These are phyloP conservation scores for Bicyclus anynana DNA, from an alignment of 1,140 invertebrate species.

Conservation along the genomic window DNA sequence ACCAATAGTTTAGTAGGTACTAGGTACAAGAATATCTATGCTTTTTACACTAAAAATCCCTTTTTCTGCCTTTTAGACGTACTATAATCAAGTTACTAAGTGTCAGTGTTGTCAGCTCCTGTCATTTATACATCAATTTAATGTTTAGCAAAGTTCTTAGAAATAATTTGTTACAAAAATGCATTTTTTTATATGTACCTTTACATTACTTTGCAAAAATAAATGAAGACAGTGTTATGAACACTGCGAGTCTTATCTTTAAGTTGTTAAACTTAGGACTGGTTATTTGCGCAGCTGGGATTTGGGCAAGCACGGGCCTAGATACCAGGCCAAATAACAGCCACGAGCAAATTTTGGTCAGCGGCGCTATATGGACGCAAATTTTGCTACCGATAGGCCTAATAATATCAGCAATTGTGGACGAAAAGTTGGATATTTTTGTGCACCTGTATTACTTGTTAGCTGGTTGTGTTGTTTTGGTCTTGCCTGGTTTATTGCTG, in stretches of 20 bases:
- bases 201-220: too few relatives aligned
- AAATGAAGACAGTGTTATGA: too few relatives aligned
- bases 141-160: too few relatives aligned
- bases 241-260: conserved; percentile 29
- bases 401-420: conserved; percentile 41
- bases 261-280: conserved; percentile 43
- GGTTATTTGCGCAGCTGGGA: conserved; percentile 34
- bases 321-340: conserved; percentile 39
- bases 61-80: too few relatives aligned
- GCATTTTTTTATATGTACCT: too few relatives aligned
- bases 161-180: too few relatives aligned
- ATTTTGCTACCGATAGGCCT: conserved; percentile 49
- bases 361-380: conserved; percentile 58
- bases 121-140: too few relatives aligned
- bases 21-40: too few relatives aligned
- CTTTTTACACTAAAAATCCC: too few relatives aligned
- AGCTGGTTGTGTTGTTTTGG: conserved; percentile 30
- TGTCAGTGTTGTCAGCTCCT: too few relatives aligned
- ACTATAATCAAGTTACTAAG: too few relatives aligned
- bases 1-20: too few relatives aligned
- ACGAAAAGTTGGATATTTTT: conserved; percentile 39
- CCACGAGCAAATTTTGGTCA: conserved; percentile 51
- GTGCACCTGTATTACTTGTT: conserved; percentile 48
- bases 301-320: conserved; percentile 44
- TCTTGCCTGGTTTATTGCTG: conserved; percentile 36